Conservation (phyloP, 2,113 vertebrate species). For the Seriola quinqueradiata region DNA sequence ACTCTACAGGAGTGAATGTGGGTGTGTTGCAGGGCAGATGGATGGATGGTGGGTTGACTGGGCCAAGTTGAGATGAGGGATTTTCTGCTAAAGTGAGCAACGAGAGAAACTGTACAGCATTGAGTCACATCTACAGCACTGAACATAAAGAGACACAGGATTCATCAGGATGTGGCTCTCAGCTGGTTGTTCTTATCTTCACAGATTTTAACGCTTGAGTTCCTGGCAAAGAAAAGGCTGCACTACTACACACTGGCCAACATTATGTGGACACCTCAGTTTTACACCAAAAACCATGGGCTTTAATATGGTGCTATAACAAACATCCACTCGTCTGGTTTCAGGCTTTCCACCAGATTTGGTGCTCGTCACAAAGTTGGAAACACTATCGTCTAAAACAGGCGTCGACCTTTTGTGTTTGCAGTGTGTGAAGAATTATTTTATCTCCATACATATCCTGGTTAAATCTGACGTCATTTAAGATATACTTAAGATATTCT, state of each 20-base stretch:
- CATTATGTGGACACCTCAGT: slow-evolving; percentile 10
- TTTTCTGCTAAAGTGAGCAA: not conserved
- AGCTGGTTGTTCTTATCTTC: not conserved
- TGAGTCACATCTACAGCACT: not conserved
- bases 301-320: no score
- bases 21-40: not conserved
- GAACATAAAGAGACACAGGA: not conserved
- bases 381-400: no score
- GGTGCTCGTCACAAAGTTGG: no score
- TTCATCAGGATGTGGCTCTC: no score
- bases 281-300: no score
- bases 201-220: not conserved
- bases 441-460: no score
- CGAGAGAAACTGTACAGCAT: not conserved
- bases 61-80: slow-evolving; percentile 16
- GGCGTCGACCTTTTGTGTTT: no score
- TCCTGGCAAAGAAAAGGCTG: not conserved
- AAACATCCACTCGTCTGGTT: not conserved
- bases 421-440: no score
- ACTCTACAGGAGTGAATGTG: not conserved
- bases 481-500: no score
- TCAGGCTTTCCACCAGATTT: not conserved
- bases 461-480: no score
- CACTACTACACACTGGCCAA: not conserved
- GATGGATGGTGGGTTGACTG: not conserved